Base-by-base conservation (phyloP, 2,797 vertebrate species). In the Pyrrhura leucotis region DNA sequence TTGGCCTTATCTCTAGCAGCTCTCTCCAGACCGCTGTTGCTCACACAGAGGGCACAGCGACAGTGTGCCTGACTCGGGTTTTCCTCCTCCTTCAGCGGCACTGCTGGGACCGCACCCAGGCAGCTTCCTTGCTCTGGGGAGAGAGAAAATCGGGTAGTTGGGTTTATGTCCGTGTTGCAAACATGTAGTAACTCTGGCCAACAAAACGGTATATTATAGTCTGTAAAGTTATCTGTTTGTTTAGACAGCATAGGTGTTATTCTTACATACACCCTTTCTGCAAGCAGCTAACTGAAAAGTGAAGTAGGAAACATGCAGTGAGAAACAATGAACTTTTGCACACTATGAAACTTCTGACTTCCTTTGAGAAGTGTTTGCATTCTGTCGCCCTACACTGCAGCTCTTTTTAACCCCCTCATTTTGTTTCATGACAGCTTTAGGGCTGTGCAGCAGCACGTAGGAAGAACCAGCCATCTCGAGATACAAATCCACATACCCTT, bases 171-270 rank as follows among this genome's bases (percentile, higher is more conserved):
- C 35, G 16, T 59, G 6, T 50, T 78, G 76, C 9, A 50, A 11
- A 1, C 0, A 9, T 2, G 21, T 8, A 4, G 9, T 6, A 65
- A 48, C 26, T 31, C 45, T 0, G 3, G 79, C 45, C 39, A 58
- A 86, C 11, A 17, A 47, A 71, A 85, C 25, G 13, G 39, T 4
- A 2, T 4, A 4, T 45, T 35, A 56, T 6, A 48, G 56, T 33
- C 51, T 42, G 22, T 63, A 33, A 63, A 88, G 33, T 20, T 20
- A n/a, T 62, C 54, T 82, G 59, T 85, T 89, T 89, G 72, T 35
- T 93, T 42, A 81, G 63, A 26, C 31, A 18, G 9, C 9, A 0
- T 1, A 21, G 9, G 25, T 26, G 20, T 7, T 4, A 20, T 3
- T 53, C 45, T 51, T 25, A 50, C 4, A n/a, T 3, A 29, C 37